Percentiles rank a stretch among this genome's conserved stretches.
These are phyloP conservation scores for Leptinotarsa haldemani DNA, from an alignment of 2,888 invertebrate genomes.

Conservation along the genomic window DNA sequence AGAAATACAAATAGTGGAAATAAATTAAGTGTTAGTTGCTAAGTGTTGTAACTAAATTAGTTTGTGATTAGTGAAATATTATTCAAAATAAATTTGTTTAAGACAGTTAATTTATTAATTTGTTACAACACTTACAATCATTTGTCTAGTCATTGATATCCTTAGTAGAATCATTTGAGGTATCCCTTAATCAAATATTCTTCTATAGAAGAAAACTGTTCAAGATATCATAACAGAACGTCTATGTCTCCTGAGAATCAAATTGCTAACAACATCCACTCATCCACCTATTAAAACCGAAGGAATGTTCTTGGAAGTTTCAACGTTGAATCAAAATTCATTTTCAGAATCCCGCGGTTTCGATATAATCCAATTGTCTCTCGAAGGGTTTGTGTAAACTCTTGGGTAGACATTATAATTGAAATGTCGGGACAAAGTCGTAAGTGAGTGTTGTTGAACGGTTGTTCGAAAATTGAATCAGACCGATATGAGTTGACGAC, in stretches of 20 bases:
- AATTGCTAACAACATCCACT: background rate
- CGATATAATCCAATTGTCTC: background rate
- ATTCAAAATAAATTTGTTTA: no score
- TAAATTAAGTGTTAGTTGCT: no score
- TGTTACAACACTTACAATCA: no score
- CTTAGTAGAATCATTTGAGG: no score
- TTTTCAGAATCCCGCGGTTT: background rate
- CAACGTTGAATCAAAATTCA: background rate
- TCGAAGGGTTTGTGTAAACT: background rate
- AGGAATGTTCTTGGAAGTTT: background rate
- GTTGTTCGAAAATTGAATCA: constrained; percentile 29
- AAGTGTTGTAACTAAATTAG: no score
- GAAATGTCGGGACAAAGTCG: constrained; percentile 20
- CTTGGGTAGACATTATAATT: constrained; percentile 17
- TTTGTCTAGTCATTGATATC: no score
- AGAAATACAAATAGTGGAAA: no score
- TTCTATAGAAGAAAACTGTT: no score
- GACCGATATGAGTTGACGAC: constrained; percentile 23
- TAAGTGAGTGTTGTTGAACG: constrained; percentile 28
- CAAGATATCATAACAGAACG: no score
- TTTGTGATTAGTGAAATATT: no score
- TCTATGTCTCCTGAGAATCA: background rate
- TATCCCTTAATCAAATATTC: no score
- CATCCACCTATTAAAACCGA: background rate
- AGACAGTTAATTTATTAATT: no score